Evolutionary conservation across 2,797 vertebrate genomes (phyloP).

Genomic region (Hylomyscus alleni): DNA sequence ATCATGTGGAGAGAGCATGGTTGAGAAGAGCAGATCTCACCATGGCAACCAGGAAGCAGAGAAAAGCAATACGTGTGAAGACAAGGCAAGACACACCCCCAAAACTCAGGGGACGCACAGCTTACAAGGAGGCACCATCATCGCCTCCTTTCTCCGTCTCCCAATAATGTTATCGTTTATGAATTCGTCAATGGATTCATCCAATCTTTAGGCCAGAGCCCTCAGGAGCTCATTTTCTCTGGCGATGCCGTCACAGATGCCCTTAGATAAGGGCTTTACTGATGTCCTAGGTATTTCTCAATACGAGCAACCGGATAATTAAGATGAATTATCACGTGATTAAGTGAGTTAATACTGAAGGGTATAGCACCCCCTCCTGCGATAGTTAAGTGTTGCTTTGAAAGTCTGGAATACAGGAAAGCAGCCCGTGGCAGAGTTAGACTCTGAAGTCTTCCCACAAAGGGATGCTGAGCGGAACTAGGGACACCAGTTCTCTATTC

Average conservation of each 20-base stretch:
- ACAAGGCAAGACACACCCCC: neutral
- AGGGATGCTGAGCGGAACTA: neutral
- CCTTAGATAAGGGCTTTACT: neutral
- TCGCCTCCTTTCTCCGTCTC: neutral
- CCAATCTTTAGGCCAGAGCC: neutral
- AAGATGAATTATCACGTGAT: neutral
- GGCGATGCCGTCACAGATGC: neutral
- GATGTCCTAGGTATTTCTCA: neutral
- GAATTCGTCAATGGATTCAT: neutral
- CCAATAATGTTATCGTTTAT: neutral
- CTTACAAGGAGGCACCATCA: no score
- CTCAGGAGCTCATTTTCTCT: neutral
- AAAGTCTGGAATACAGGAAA: conserved; percentile 3
- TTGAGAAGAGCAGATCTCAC: neutral
- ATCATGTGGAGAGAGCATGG: neutral
- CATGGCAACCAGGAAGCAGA: neutral
- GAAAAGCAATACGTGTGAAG: neutral
- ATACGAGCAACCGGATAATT: neutral
- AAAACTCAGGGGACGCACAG: neutral
- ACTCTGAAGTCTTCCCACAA: neutral
- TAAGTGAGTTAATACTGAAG: conserved; percentile 22
- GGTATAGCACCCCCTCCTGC: neutral
- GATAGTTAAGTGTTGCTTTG: neutral
- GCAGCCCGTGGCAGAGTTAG: neutral
- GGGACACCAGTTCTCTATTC: neutral